Conservation (phyloP, 2,888 invertebrate species). For the Drosophila trichaetosa region DNA sequence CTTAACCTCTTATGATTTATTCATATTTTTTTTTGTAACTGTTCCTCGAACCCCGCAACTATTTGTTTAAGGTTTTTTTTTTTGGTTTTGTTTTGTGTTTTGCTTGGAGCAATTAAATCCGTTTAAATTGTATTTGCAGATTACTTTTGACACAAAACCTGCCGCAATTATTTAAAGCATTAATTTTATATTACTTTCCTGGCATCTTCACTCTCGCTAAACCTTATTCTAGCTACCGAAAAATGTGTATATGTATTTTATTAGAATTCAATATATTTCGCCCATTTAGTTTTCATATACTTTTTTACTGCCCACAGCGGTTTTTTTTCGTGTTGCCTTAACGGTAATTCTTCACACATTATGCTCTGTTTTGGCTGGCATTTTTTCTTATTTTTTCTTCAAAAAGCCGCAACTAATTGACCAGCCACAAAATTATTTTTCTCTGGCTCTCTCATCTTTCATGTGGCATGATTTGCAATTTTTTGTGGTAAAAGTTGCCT, state of each 20-base stretch:
- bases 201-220: slow-evolving; percentile 1
- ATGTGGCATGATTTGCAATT: slow-evolving; percentile 66
- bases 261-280: slow-evolving; percentile 9
- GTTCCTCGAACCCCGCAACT: neutral
- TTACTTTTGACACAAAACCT: neutral
- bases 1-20: slow-evolving; percentile 17
- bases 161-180: neutral
- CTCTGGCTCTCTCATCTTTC: slow-evolving; percentile 60
- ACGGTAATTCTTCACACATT: slow-evolving; percentile 61
- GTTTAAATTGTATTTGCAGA: neutral
- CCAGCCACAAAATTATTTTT: slow-evolving; percentile 37
- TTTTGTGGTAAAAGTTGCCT: slow-evolving; percentile 64
- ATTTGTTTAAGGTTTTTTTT: neutral
- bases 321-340: slow-evolving; percentile 19
- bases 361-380: slow-evolving; percentile 26
- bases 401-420: slow-evolving; percentile 70
- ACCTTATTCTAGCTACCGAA: neutral
- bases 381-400: slow-evolving; percentile 23
- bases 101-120: neutral
- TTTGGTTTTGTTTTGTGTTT: neutral
- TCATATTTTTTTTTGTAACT: neutral
- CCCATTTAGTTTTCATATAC: neutral
- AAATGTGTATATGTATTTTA: neutral
- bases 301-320: slow-evolving; percentile 34
- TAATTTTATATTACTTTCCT: neutral